phyloP scores from a whole-genome alignment of 2,113 vertebrate species.

The Daphoenositta chrysoptera region DNA sequence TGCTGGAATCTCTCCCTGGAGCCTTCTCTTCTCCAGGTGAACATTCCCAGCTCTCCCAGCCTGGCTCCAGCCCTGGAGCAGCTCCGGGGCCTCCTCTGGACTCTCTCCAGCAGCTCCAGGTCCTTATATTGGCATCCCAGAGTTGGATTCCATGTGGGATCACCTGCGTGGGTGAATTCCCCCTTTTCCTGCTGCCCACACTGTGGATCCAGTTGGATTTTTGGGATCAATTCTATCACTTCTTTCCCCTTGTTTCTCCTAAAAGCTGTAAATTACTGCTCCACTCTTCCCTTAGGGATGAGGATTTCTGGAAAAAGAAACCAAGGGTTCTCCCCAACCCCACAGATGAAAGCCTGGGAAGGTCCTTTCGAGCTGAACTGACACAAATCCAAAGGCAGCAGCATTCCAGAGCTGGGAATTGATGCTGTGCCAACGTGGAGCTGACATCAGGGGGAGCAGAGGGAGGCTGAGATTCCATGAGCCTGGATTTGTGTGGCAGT shows the following conservation, averaged over 20 bases:
- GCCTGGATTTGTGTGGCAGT: background rate
- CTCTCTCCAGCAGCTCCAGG: fast-evolving
- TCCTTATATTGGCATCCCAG: fast-evolving
- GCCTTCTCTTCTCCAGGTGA: background rate
- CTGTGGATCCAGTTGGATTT: fast-evolving
- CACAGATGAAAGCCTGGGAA: background rate
- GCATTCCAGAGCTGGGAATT: background rate
- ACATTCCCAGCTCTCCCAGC: background rate
- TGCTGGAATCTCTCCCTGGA: fast-evolving
- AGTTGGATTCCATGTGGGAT: background rate
- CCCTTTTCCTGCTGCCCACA: fast-evolving
- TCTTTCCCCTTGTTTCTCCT: fast-evolving
- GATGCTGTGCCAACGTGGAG: background rate
- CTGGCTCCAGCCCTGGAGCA: background rate
- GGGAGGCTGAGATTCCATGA: background rate
- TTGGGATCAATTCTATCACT: background rate
- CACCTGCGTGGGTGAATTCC: background rate
- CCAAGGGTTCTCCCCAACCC: background rate
- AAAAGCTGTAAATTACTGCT: background rate
- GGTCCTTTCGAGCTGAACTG: background rate
- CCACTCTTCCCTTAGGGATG: background rate
- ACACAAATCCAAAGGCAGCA: background rate
- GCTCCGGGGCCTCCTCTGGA: fast-evolving
- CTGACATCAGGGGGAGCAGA: background rate
- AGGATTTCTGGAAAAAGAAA: background rate